Conservation (phyloP, 92 coral and sea anemone species). For the Plumapathes pennacea region DNA sequence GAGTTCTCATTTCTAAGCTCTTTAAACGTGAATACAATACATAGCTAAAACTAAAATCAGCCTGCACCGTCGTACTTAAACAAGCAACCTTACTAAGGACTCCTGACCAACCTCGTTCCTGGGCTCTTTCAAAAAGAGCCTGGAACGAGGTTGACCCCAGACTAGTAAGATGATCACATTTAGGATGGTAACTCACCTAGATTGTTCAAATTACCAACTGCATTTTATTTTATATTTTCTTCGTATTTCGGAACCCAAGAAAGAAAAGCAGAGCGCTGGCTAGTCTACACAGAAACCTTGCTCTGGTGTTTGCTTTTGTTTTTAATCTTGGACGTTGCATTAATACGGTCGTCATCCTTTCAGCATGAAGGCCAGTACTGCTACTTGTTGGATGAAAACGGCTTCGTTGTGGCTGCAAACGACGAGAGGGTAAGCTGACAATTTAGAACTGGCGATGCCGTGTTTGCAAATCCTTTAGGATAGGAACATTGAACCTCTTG, state of each 20-base stretch:
- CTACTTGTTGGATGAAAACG: slow-evolving; percentile 95
- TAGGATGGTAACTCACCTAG: background rate
- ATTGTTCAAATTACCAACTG: background rate
- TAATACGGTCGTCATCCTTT: background rate
- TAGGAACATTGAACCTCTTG: no score
- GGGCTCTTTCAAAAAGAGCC: background rate
- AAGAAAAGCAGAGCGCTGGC: background rate
- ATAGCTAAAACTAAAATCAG: no score
- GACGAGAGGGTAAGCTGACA: slow-evolving; percentile 53
- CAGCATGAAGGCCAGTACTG: slow-evolving; percentile 82
- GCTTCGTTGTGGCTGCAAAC: slow-evolving; percentile 87
- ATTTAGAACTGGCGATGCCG: background rate
- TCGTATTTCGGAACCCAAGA: no score
- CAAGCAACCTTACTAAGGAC: no score
- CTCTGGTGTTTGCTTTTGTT: background rate
- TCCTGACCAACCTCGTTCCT: no score
- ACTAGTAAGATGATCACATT: background rate
- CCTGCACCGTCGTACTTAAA: no score
- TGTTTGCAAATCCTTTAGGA: no score
- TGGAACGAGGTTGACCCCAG: background rate
- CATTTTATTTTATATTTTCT: background rate
- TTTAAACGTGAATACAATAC: no score
- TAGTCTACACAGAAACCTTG: background rate
- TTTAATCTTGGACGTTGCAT: no score
- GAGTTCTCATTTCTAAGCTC: no score